Base-by-base conservation (phyloP, 2,113 vertebrate species). In the Hydrolagus affinis region DNA sequence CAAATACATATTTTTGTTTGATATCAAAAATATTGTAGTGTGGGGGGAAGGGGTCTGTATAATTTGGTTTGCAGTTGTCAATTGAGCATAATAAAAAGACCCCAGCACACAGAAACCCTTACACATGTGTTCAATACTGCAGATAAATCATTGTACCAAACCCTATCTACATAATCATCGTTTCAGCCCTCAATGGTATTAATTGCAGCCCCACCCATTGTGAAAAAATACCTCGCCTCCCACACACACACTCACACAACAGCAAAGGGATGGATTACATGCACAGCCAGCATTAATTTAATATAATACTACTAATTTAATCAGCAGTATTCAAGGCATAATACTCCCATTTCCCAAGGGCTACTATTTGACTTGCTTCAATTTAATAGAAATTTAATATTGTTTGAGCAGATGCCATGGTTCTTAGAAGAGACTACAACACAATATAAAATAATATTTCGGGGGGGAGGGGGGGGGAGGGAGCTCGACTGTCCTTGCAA, bases 351-450 rank as follows among this genome's bases (percentile, higher is more conserved):
- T 62, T 56, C 78, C 78, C 78, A 83, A 83, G 62, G 62, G 78
- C 28, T 25, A 83, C 78, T 11, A 6, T 44, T 25, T 64, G n/a
- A 66, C 25, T 83, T 32, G 78, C 28, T 83, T 28, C 62, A 68
- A 66, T 83, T 83, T 83, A 83, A 83, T 83, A 25, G 28, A 83
- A 83, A 66, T 83, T 64, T 68, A 83, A 83, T 83, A 30, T 30
- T 68, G 28, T 83, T 68, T 32, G 25, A 83, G 78, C 78, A 83
- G 78, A 83, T 83, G 78, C 62, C 78, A 83, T 66, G 62, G 44
- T 44, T 44, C 44, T 83, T 66, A 68, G 25, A 83, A 71, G 11
- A 60, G 0, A 83, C 78, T 62, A 64, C 19, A 83, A 64, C 64
- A 28, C n/a, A 83, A 83, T 32, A 21, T 19, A 66, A 83, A 66